phyloP scores from a whole-genome alignment of 2,797 vertebrate genomes.

The Chelon labrosus region DNA sequence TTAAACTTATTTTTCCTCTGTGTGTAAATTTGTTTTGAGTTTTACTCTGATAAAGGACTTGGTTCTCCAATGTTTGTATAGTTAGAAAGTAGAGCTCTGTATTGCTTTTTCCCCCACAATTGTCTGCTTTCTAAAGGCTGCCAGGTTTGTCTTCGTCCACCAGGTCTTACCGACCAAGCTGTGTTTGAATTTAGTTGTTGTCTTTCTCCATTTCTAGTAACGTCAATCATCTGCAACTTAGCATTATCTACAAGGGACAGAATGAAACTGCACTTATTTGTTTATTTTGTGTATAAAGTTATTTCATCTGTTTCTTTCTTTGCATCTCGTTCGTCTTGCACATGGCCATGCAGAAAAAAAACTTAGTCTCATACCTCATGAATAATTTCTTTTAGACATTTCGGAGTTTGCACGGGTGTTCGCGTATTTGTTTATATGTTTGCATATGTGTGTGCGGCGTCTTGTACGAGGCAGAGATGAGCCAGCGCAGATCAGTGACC shows the following conservation, averaged over 20 bases:
- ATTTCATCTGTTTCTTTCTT: constrained; percentile 1
- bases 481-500: constrained; percentile 66
- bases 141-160: constrained; percentile 18
- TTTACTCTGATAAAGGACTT: constrained; percentile 2
- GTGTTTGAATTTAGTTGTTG: neutral
- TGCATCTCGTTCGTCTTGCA: neutral
- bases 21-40: neutral
- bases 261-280: neutral
- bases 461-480: constrained; percentile 32
- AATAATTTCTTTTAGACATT: constrained; percentile 39
- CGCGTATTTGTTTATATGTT: constrained; percentile 20
- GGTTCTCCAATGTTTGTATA: neutral
- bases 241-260: neutral
- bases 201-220: neutral
- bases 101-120: neutral
- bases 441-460: neutral
- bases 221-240: neutral
- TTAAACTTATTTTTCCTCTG: neutral
- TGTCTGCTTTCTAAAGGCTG: neutral
- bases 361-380: constrained; percentile 23
- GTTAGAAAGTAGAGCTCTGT: neutral
- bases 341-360: constrained; percentile 19
- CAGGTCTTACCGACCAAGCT: neutral
- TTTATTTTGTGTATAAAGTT: neutral
- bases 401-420: constrained; percentile 30